Evolutionary conservation across 1,140 invertebrate genomes (phyloP).

Genomic region (Druon quercuslanigerum): DNA sequence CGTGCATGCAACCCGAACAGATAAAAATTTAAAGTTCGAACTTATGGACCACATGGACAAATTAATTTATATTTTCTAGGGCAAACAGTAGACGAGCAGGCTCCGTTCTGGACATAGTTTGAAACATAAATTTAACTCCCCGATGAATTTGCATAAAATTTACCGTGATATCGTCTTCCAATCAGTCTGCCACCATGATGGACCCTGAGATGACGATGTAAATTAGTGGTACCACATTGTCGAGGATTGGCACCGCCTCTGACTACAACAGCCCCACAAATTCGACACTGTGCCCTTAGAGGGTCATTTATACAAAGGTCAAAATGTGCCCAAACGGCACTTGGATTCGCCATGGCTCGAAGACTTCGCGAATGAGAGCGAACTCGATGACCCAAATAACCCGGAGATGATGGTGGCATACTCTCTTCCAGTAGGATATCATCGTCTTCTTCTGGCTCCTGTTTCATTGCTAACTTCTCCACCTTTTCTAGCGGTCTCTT

Average conservation of each 20-base stretch:
- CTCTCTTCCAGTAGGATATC: slow-evolving; percentile 60
- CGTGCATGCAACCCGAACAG: too few relatives aligned
- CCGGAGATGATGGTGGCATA: slow-evolving; percentile 42
- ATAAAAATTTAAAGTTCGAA: too few relatives aligned
- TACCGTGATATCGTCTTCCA: slow-evolving; percentile 73
- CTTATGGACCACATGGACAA: too few relatives aligned
- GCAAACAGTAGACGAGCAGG: too few relatives aligned
- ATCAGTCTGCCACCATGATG: slow-evolving; percentile 73
- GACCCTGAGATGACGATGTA: slow-evolving; percentile 71
- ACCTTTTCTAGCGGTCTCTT: slow-evolving; percentile 33
- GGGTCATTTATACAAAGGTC: slow-evolving; percentile 71
- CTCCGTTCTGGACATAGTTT: too few relatives aligned
- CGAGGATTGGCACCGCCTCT: slow-evolving; percentile 72
- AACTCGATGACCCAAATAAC: slow-evolving; percentile 50
- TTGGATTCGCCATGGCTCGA: slow-evolving; percentile 72
- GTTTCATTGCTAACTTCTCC: slow-evolving; percentile 62
- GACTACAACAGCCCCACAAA: slow-evolving; percentile 73
- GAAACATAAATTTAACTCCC: too few relatives aligned
- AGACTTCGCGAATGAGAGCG: slow-evolving; percentile 70
- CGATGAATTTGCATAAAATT: slow-evolving; percentile 34
- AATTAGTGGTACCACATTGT: slow-evolving; percentile 73
- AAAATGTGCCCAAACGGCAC: slow-evolving; percentile 74
- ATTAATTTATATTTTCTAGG: too few relatives aligned
- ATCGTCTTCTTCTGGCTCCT: slow-evolving; percentile 69
- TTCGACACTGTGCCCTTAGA: slow-evolving; percentile 69